A percentile compares a stretch with the other conserved stretches of the same genome.
These are phyloP conservation scores for Argentina silus DNA, from an alignment of 2,797 vertebrate genomes.

Conservation along the genomic window DNA sequence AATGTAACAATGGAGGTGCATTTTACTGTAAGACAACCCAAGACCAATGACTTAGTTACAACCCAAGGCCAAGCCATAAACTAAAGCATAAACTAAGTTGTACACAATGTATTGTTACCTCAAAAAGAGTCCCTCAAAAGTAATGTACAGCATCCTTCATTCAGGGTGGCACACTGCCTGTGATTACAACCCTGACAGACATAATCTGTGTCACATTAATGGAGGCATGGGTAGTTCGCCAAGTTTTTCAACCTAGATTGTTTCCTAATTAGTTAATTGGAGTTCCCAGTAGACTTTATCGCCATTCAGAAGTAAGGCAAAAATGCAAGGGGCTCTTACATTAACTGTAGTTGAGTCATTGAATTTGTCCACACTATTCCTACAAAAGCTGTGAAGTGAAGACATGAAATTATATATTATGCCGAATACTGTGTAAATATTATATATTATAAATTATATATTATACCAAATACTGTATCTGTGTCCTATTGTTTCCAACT, in stretches of 20 bases:
- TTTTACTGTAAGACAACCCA: background rate
- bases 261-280: background rate
- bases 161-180: background rate
- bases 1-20: constrained; percentile 34
- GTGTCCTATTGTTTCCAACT: too few species aligned
- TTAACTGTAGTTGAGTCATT: background rate
- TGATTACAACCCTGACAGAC: background rate
- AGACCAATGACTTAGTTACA: background rate
- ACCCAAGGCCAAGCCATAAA: background rate
- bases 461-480: too few species aligned
- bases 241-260: background rate
- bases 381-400: background rate
- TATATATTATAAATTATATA: too few species aligned
- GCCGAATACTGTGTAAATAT: too few species aligned
- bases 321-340: background rate
- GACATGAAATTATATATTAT: background rate
- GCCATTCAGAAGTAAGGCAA: background rate
- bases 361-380: background rate
- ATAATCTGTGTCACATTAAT: constrained; percentile 2
- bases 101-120: background rate
- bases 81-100: background rate
- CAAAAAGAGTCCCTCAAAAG: background rate
- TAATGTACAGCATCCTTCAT: background rate
- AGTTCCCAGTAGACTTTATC: background rate
- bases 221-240: background rate